These are phyloP conservation scores for Hassar affinis DNA, from an alignment of 2,113 vertebrate genomes.

Conservation along the genomic window DNA sequence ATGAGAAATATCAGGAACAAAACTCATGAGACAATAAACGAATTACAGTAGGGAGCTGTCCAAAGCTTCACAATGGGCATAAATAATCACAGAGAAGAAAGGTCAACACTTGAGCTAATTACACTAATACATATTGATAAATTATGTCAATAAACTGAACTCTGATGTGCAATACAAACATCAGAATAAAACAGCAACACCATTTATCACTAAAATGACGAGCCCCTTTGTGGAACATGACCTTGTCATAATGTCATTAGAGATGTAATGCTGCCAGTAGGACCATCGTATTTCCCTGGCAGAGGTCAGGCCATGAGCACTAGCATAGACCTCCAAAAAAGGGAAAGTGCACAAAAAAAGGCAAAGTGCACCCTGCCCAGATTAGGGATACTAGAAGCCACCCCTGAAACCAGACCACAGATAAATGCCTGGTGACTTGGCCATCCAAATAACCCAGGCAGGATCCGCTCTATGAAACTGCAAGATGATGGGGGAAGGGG, in stretches of 20 bases:
- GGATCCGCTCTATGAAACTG: too few relatives aligned
- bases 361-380: not conserved
- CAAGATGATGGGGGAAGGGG: too few relatives aligned
- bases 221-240: not conserved
- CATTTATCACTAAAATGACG: not conserved
- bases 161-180: not conserved
- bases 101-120: not conserved
- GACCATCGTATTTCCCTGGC: not conserved
- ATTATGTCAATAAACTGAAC: not conserved
- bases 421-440: too few relatives aligned
- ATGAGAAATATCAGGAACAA: not conserved
- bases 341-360: not conserved
- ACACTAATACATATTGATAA: not conserved
- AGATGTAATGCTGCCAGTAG: not conserved
- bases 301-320: not conserved
- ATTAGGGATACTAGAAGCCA: not conserved
- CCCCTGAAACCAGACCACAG: not conserved
- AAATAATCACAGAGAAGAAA: not conserved
- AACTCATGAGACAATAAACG: not conserved
- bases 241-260: not conserved
- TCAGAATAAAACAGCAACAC: not conserved
- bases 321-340: not conserved
- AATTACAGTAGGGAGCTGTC: not conserved
- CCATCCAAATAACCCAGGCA: too few relatives aligned
- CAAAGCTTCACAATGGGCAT: not conserved